Percentiles rank a stretch among this genome's conserved stretches.
phyloP scores from a whole-genome alignment of 2,113 vertebrate genomes.

The Heteronetta atricapilla region DNA sequence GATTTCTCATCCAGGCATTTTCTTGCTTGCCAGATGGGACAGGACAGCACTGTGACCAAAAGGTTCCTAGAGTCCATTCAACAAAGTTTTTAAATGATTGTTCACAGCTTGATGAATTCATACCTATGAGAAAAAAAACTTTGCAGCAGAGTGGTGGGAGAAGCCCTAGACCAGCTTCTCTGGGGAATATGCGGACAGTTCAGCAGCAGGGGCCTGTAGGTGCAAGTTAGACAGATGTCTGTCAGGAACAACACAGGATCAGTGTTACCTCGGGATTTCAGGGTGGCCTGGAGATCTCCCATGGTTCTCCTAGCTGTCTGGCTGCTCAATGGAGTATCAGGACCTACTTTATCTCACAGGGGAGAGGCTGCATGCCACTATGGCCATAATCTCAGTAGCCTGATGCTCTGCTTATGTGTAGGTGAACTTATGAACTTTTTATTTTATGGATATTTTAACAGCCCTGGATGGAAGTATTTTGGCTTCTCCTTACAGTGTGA shows the following conservation, averaged over 20 bases:
- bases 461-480: neutral
- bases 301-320: neutral
- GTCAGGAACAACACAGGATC: neutral
- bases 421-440: neutral
- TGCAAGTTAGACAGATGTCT: neutral
- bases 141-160: accelerated
- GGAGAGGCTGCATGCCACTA: neutral
- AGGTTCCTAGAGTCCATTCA: neutral
- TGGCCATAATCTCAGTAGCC: neutral
- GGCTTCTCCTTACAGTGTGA: neutral
- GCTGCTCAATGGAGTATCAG: neutral
- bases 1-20: neutral
- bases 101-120: neutral
- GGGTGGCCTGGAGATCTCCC: neutral
- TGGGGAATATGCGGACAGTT: neutral
- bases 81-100: neutral
- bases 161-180: neutral
- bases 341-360: neutral
- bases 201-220: neutral
- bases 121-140: neutral
- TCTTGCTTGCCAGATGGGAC: neutral
- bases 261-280: neutral
- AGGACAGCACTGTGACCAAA: neutral
- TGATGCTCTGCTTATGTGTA: neutral
- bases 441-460: neutral